phyloP scores from a whole-genome alignment of 2,113 vertebrate genomes.

The Ariopsis seemanni region DNA sequence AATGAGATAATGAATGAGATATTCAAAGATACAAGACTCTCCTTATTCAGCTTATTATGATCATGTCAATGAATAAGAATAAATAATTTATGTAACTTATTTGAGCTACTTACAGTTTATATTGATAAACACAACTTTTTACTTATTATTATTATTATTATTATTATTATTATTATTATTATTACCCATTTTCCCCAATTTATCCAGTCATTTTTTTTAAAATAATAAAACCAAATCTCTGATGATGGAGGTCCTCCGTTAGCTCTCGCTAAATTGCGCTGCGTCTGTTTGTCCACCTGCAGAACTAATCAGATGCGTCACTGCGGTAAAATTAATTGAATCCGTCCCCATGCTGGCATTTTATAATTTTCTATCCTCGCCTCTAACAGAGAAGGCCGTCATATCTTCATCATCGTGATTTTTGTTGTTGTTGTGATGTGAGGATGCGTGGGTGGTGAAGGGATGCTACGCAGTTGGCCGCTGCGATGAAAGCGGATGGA shows the following conservation, averaged over 20 bases:
- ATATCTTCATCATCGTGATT: not conserved
- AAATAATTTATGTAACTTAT: not conserved
- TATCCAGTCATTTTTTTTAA: not conserved
- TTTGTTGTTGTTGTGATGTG: not conserved
- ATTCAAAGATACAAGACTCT: not conserved
- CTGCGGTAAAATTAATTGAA: constrained; percentile 41
- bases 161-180: constrained; percentile 5
- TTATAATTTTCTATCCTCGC: constrained; percentile 28
- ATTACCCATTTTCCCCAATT: not conserved
- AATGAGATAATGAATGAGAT: too few relatives aligned
- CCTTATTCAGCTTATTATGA: too few relatives aligned
- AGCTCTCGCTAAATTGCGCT: constrained; percentile 36
- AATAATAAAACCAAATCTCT: constrained; percentile 24
- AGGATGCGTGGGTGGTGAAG: not conserved
- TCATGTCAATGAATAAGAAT: not conserved
- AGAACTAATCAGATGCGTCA: constrained; percentile 44
- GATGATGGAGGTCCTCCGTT: constrained; percentile 30
- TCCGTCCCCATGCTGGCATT: constrained; percentile 43
- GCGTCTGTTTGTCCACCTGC: constrained; percentile 46
- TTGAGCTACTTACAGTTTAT: not conserved
- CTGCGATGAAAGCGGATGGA: not conserved
- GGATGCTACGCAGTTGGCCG: not conserved
- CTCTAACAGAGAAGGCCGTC: constrained; percentile 1
- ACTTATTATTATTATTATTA: not conserved
- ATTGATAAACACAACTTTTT: not conserved